Conservation (phyloP, 2,113 vertebrate species). For the Myiagra hebetior region DNA sequence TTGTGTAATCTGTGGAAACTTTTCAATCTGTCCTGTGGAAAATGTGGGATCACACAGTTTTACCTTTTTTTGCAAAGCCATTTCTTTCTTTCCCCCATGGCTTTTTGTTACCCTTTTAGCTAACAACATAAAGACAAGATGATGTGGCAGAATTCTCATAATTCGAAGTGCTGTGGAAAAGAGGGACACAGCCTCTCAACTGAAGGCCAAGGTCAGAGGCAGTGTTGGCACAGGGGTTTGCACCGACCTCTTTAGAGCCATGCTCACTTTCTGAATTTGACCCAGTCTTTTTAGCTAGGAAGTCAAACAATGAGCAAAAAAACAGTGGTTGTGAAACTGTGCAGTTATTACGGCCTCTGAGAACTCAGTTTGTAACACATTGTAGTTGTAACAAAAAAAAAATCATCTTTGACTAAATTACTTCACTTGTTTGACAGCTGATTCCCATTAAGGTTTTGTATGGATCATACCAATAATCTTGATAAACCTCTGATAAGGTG, state of each 20-base stretch:
- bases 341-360: background rate
- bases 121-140: background rate
- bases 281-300: background rate
- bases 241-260: background rate
- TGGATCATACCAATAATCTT: conserved; percentile 68
- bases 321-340: background rate
- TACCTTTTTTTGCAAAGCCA: background rate
- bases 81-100: background rate
- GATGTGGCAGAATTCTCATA: background rate
- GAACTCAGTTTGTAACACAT: conserved; percentile 7
- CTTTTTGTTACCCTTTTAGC: background rate
- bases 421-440: conserved; percentile 62
- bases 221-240: background rate
- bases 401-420: conserved; percentile 37
- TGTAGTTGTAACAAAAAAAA: background rate
- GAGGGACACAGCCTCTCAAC: background rate
- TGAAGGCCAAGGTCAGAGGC: background rate
- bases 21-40: background rate
- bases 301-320: background rate
- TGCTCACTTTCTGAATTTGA: background rate
- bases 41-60: background rate
- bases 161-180: background rate
- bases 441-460: conserved; percentile 72
- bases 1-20: background rate
- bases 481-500: conserved; percentile 75